phyloP scores from a whole-genome alignment of 2,797 vertebrate genomes.

The Anisognathus igniventris region DNA sequence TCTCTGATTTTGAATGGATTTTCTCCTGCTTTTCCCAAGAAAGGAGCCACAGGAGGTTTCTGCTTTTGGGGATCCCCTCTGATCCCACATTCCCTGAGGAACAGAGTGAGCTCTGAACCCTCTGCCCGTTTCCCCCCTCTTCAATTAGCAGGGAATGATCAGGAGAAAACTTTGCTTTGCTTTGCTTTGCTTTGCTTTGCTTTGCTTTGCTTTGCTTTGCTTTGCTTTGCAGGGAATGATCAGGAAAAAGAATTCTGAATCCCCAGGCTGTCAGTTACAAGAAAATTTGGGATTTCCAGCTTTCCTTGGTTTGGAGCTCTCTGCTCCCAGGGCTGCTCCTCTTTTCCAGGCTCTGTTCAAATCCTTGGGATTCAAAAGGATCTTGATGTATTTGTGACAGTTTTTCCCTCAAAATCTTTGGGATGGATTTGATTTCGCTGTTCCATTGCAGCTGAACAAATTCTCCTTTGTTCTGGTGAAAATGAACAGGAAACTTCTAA shows the following conservation, averaged over 20 bases:
- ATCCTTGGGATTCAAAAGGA: neutral
- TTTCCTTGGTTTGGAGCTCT: neutral
- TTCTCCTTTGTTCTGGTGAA: neutral
- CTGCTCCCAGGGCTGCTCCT: neutral
- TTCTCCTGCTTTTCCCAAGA: neutral
- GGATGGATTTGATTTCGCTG: neutral
- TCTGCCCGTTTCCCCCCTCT: neutral
- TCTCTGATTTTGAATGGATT: neutral
- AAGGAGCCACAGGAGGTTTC: neutral
- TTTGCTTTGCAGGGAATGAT: neutral
- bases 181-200: no score
- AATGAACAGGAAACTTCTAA: neutral
- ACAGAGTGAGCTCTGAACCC: neutral
- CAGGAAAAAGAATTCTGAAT: neutral
- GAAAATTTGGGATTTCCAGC: accelerated
- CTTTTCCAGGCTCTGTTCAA: neutral
- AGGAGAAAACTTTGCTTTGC: neutral
- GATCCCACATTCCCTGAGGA: neutral
- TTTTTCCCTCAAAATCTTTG: neutral
- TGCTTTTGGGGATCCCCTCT: neutral
- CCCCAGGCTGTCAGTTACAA: accelerated
- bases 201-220: no score
- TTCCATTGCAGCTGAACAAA: neutral
- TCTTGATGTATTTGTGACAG: accelerated
- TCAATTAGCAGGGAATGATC: neutral